Base-by-base conservation (phyloP, 2,113 vertebrate genomes). In the Zootoca vivipara region DNA sequence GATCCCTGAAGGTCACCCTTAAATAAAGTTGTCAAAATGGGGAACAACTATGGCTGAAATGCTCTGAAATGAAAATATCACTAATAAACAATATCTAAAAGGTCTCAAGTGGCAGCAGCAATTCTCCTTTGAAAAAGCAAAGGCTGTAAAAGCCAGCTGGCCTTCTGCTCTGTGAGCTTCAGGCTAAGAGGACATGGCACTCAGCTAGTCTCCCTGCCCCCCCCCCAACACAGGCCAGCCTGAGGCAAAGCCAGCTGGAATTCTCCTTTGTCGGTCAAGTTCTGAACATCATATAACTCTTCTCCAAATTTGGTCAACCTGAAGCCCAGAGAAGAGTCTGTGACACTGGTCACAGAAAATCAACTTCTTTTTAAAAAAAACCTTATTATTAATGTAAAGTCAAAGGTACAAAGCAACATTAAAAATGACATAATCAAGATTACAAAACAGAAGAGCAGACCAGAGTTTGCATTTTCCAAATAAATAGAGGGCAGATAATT, bases 161-260 rank as follows among this genome's bases (percentile, higher is more conserved):
- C 95, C 92, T 75, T 6, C 46, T 91, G 89, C 87, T 84, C 83
- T 83, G 52, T 75, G 84, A 94, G 93, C 94, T 92, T 20, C 87
- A 81, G 89, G 94, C 89, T 40, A 87, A 90, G 85, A 89, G 92
- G 91, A 87, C 3, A 86, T 94, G 94, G 92, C 93, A 58, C 89
- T 82, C 64, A 58, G 94, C 92, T 93, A 94, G 89, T 12, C 88
- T 86, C 80, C 86, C 92, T 89, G 9, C 46, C 46, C 46, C 46
- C 46, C 46, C 89, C 85, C 87, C 74, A 91, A 90, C 6, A 13
- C 77, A 89, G 82, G 83, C 67, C 64, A 85, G 83, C 95, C 88
- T 33, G 3, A 26, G 91, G 93, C 85, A 89, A 40, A 86, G 89
- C 77, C 94, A 94, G 93, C 93, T 94, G 94, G 82, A 93, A 83